These are phyloP conservation scores for Zaprionus lachaisei DNA, from an alignment of 1,140 invertebrate species.

Conservation along the genomic window DNA sequence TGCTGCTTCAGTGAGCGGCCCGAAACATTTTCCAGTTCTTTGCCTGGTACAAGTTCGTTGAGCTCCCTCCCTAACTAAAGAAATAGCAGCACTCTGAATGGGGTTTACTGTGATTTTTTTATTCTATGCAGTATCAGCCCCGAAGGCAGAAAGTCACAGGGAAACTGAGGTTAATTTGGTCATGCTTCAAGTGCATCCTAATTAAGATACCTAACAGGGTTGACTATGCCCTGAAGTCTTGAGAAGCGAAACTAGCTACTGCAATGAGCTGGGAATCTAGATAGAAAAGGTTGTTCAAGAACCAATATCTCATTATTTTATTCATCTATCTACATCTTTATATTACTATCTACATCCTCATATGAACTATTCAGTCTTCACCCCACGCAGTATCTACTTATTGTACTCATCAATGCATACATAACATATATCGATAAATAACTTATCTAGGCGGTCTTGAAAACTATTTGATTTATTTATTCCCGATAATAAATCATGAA, in stretches of 20 bases:
- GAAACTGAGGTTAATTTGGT: slow-evolving; percentile 16
- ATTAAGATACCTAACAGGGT: slow-evolving; percentile 10
- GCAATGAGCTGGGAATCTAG: not conserved
- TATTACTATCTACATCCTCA: not conserved
- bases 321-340: not conserved
- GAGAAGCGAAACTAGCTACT: not conserved
- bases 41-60: slow-evolving; percentile 13
- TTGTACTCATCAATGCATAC: not conserved
- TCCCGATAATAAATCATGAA: slow-evolving; percentile 42
- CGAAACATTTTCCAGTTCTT: slow-evolving; percentile 12
- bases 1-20: slow-evolving; percentile 40
- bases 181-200: slow-evolving; percentile 36
- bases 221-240: slow-evolving; percentile 1
- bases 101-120: slow-evolving; percentile 42
- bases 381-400: not conserved
- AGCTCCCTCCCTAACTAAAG: not conserved
- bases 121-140: slow-evolving; percentile 12
- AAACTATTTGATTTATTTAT: slow-evolving; percentile 36
- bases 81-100: not conserved
- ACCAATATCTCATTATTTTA: not conserved
- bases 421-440: not conserved
- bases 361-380: too few relatives aligned
- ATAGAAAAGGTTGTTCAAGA: not conserved
- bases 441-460: not conserved
- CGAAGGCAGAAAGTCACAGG: not conserved